These are phyloP conservation scores for Astropecten irregularis DNA, from an alignment of 53 echinoderm and acorn worm genomes.

Conservation along the genomic window DNA sequence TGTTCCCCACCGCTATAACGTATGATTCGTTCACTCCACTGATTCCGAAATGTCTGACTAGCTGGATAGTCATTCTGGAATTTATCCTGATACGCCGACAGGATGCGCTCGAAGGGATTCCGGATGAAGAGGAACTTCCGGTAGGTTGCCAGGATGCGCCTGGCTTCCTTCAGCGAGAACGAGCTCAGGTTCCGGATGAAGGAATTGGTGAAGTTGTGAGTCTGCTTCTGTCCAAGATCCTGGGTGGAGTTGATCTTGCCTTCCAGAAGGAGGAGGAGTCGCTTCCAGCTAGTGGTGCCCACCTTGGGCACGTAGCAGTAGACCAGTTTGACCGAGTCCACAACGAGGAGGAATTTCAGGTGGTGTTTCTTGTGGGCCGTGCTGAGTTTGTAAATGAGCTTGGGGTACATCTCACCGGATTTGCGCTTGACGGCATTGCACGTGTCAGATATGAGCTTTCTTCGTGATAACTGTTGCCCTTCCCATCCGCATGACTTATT, in stretches of 20 bases:
- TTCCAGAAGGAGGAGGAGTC: background rate
- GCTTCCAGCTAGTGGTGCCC: slow-evolving; percentile 24
- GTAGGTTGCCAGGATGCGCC: slow-evolving; percentile 14
- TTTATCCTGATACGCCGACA: slow-evolving; percentile 70
- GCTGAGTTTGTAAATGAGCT: background rate
- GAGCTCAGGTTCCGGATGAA: background rate
- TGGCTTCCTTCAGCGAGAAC: background rate
- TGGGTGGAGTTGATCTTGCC: background rate
- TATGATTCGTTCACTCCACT: slow-evolving; percentile 4
- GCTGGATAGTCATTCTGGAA: slow-evolving; percentile 42
- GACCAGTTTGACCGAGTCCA: slow-evolving; percentile 2
- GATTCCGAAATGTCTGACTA: background rate
- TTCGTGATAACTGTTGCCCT: background rate
- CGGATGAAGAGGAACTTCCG: slow-evolving; percentile 61
- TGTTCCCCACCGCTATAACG: background rate
- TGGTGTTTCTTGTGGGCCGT: background rate
- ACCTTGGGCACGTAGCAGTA: slow-evolving; percentile 31
- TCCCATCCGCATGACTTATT: slow-evolving; percentile 1
- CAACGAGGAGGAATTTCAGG: background rate
- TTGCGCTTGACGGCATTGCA: background rate
- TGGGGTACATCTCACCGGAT: background rate
- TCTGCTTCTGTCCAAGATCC: background rate
- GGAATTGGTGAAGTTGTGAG: background rate
- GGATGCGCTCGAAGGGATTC: slow-evolving; percentile 61
- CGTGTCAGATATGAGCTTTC: background rate